Percentiles rank a stretch among this genome's conserved stretches.
These are phyloP conservation scores for Catalaphyllia jardinei DNA, from an alignment of 64 coral and sea anemone species.

Conservation along the genomic window DNA sequence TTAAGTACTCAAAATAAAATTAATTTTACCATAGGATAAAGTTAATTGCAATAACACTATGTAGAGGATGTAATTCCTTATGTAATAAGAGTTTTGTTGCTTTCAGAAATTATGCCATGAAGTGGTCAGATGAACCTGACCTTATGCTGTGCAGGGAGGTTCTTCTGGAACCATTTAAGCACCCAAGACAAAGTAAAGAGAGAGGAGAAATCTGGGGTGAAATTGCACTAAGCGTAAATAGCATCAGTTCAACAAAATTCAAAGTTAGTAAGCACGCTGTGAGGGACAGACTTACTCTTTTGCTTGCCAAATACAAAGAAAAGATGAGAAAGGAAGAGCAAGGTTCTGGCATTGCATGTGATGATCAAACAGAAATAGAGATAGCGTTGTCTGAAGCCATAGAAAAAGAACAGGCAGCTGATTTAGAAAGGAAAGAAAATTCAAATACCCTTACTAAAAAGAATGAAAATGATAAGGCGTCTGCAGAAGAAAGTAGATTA, in stretches of 20 bases:
- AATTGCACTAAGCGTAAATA: slow-evolving; percentile 28
- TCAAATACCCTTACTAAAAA: slow-evolving; percentile 59
- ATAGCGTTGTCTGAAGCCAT: slow-evolving; percentile 46
- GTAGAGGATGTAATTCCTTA: neutral
- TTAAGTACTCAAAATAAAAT: too few species aligned
- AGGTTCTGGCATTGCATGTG: slow-evolving; percentile 56
- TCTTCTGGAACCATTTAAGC: slow-evolving; percentile 56
- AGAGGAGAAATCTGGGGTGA: slow-evolving; percentile 56
- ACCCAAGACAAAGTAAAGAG: slow-evolving; percentile 57
- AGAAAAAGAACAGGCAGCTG: slow-evolving; percentile 58
- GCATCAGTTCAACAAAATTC: slow-evolving; percentile 7
- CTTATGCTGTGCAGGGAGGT: slow-evolving; percentile 49
- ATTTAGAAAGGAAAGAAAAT: slow-evolving; percentile 68
- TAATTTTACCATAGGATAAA: too few species aligned
- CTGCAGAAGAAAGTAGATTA: slow-evolving; percentile 41
- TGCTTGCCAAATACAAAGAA: slow-evolving; percentile 41
- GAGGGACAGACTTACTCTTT: slow-evolving; percentile 36
- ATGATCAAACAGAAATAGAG: slow-evolving; percentile 45
- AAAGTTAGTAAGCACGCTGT: slow-evolving; percentile 41
- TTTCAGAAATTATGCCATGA: slow-evolving; percentile 36
- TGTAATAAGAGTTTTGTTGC: neutral
- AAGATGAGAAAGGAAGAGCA: slow-evolving; percentile 55
- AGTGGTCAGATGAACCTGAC: slow-evolving; percentile 48
- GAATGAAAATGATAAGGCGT: slow-evolving; percentile 44
- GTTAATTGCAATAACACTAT: too few species aligned